phyloP scores from a whole-genome alignment of 2,888 invertebrate species.

The Uropetala carovei region DNA sequence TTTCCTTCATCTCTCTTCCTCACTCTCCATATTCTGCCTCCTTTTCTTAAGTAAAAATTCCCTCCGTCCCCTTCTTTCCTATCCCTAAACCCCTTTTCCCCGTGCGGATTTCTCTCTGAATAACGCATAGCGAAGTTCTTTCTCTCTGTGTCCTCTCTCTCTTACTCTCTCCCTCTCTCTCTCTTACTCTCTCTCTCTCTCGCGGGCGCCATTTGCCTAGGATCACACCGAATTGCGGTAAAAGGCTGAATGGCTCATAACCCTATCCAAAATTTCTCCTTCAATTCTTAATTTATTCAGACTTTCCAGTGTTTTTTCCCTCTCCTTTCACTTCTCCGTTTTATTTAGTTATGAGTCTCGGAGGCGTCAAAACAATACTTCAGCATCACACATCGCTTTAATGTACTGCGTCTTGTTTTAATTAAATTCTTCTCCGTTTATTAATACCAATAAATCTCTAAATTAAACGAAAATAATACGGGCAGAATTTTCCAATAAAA shows the following conservation, averaged over 20 bases:
- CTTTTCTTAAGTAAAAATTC: conserved; percentile 16
- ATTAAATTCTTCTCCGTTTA: not conserved
- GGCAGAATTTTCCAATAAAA: not conserved
- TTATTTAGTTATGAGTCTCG: not conserved
- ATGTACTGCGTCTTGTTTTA: not conserved
- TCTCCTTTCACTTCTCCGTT: not conserved
- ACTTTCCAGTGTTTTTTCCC: not conserved
- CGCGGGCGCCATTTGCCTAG: not conserved
- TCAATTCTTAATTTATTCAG: not conserved
- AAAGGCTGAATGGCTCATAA: not conserved
- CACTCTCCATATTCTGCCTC: not conserved
- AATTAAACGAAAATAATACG: not conserved
- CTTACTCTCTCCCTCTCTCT: not conserved
- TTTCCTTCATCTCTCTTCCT: not conserved
- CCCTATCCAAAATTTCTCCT: not conserved
- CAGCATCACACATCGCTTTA: not conserved
- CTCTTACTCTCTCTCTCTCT: not conserved
- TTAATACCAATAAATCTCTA: not conserved
- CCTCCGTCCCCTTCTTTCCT: not conserved
- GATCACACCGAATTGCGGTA: not conserved
- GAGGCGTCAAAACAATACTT: not conserved
- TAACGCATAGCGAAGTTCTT: not conserved
- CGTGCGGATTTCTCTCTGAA: conserved; percentile 25
- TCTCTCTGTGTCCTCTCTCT: not conserved
- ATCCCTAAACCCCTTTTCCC: not conserved